Evolutionary conservation across 2,888 invertebrate genomes (phyloP).

Genomic region (Taphrorychus bicolor): DNA sequence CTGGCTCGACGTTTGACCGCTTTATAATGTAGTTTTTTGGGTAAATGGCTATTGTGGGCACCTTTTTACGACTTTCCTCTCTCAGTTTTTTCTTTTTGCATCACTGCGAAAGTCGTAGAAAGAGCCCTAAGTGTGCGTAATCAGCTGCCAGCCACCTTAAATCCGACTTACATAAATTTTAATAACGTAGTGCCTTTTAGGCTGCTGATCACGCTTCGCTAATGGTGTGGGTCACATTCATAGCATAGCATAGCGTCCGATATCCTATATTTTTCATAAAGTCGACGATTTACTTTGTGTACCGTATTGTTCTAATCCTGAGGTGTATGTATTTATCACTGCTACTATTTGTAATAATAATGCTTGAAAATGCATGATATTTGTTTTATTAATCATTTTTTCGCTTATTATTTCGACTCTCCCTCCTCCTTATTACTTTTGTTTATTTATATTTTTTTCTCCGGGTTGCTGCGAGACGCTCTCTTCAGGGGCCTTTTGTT

Average conservation of each 20-base stretch:
- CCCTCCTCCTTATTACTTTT: slow-evolving; percentile 30
- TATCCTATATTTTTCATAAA: slow-evolving; percentile 50
- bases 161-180: slow-evolving; percentile 51
- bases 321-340: slow-evolving; percentile 65
- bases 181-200: slow-evolving; percentile 57
- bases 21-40: slow-evolving; percentile 43
- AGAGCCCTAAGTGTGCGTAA: slow-evolving; percentile 53
- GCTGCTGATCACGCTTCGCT: slow-evolving; percentile 61
- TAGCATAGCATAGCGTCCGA: slow-evolving; percentile 41
- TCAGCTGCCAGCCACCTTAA: slow-evolving; percentile 58
- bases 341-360: slow-evolving; percentile 86
- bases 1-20: slow-evolving; percentile 42
- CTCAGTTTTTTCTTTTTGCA: neutral
- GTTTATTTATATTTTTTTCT: slow-evolving; percentile 5
- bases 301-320: slow-evolving; percentile 64
- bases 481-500: neutral
- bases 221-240: slow-evolving; percentile 58
- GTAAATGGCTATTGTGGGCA: slow-evolving; percentile 46
- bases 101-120: slow-evolving; percentile 9
- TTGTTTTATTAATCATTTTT: slow-evolving; percentile 73
- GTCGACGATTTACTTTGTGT: slow-evolving; percentile 58
- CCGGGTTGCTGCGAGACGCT: neutral
- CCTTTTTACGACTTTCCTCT: slow-evolving; percentile 45
- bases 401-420: slow-evolving; percentile 57
- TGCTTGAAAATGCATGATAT: slow-evolving; percentile 87